Percentiles rank a stretch among this genome's conserved stretches.
phyloP scores from a whole-genome alignment of 2,113 vertebrate species.

The Opisthocomus hoazin region DNA sequence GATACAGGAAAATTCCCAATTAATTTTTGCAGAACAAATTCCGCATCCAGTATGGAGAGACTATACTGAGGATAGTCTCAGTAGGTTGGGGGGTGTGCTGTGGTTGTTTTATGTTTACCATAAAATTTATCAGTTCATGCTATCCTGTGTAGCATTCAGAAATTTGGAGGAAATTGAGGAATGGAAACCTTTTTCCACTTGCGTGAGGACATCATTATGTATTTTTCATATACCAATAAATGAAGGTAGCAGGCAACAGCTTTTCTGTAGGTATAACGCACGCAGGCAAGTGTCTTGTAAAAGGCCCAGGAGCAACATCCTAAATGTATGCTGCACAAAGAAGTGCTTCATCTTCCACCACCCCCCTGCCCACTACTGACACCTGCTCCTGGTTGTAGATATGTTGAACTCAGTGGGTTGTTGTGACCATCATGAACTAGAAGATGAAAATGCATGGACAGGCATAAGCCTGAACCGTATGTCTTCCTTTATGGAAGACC shows the following conservation, averaged over 20 bases:
- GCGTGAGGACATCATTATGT: neutral
- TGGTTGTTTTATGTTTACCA: neutral
- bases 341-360: neutral
- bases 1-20: neutral
- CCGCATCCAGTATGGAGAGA: neutral
- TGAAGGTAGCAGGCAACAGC: neutral
- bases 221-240: neutral
- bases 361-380: neutral
- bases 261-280: neutral
- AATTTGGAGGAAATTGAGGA: neutral
- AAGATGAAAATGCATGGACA: neutral
- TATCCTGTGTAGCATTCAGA: neutral
- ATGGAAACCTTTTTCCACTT: neutral
- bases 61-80: neutral
- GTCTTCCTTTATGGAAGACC: neutral
- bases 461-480: neutral
- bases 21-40: neutral
- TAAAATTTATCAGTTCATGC: neutral
- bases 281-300: neutral
- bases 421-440: neutral
- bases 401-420: neutral
- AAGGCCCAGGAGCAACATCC: neutral
- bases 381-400: neutral
- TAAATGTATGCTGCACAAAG: neutral
- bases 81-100: neutral